phyloP scores from a whole-genome alignment of 2,888 invertebrate genomes.

The Timema podura region DNA sequence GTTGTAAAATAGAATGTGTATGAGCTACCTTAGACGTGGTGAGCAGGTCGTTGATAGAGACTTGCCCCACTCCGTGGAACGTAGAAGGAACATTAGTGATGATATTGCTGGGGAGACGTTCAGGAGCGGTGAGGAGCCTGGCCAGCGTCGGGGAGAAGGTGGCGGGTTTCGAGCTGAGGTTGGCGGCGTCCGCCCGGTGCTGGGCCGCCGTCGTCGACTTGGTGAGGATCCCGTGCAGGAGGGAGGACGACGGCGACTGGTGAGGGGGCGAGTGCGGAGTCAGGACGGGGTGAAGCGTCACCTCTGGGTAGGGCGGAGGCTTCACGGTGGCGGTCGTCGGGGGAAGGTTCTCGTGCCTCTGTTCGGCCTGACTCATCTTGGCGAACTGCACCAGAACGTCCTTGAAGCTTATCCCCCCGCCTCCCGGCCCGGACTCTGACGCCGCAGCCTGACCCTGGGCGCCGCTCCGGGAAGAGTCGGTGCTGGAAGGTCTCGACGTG shows the following conservation, averaged over 20 bases:
- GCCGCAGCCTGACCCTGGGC: constrained; percentile 28
- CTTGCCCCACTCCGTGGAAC: constrained; percentile 37
- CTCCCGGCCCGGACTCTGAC: constrained; percentile 5
- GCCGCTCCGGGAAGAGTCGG: constrained; percentile 51
- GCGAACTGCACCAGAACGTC: constrained; percentile 74
- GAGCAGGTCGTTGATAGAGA: constrained; percentile 50
- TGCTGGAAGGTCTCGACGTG: constrained; percentile 49
- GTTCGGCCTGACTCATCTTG: constrained; percentile 48
- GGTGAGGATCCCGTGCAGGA: constrained; percentile 73
- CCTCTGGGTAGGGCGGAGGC: constrained; percentile 72
- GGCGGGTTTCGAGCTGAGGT: constrained; percentile 45
- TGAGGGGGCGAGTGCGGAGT: constrained; percentile 37
- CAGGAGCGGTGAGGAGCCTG: constrained; percentile 67
- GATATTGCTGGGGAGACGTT: constrained; percentile 33
- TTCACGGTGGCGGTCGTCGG: constrained; percentile 39
- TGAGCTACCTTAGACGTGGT: constrained; percentile 48
- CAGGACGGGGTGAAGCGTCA: constrained; percentile 71
- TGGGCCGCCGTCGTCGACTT: constrained; percentile 43
- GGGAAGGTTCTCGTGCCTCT: constrained; percentile 30
- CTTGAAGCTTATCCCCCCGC: constrained; percentile 28
- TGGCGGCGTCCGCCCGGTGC: constrained; percentile 17
- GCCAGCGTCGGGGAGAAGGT: constrained; percentile 78
- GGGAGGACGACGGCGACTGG: constrained; percentile 53
- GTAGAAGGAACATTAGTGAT: constrained; percentile 34
- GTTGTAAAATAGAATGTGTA: too few species aligned